Conservation (phyloP, 2,797 vertebrate species). For the Taenioides sp. region DNA sequence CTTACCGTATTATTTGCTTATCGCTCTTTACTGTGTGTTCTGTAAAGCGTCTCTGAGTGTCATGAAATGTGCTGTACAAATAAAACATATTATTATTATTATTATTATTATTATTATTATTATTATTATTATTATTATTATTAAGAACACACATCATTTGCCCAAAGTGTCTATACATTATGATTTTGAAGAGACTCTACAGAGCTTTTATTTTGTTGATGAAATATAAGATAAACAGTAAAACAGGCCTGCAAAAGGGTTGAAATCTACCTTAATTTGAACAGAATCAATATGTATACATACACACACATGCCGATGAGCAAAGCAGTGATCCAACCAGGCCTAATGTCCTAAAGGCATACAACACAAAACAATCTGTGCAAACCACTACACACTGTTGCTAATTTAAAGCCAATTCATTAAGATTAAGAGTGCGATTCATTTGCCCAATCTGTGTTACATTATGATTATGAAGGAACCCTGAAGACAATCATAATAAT, state of each 20-base stretch:
- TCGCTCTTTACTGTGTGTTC: no score
- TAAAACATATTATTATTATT: no score
- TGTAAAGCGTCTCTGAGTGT: no score
- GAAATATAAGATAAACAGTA: no score
- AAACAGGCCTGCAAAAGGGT: no score
- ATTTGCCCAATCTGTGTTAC: conserved; percentile 18
- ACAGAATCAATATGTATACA: background rate
- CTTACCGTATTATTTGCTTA: no score
- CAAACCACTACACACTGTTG: conserved; percentile 1
- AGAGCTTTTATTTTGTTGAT: background rate
- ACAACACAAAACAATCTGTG: background rate
- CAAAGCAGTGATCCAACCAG: background rate
- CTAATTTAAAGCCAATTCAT: conserved; percentile 2
- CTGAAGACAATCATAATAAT: conserved; percentile 70
- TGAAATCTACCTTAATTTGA: background rate
- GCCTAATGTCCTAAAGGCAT: background rate
- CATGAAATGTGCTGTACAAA: no score
- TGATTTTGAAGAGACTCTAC: background rate
- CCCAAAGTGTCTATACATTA: background rate
- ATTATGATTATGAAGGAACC: conserved; percentile 21
- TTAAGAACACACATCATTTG: background rate
- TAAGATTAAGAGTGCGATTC: conserved; percentile 6
- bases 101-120: no score
- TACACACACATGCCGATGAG: background rate
- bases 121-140: no score